phyloP scores from a whole-genome alignment of 2,888 invertebrate genomes.

The Tenthredo mesomela region DNA sequence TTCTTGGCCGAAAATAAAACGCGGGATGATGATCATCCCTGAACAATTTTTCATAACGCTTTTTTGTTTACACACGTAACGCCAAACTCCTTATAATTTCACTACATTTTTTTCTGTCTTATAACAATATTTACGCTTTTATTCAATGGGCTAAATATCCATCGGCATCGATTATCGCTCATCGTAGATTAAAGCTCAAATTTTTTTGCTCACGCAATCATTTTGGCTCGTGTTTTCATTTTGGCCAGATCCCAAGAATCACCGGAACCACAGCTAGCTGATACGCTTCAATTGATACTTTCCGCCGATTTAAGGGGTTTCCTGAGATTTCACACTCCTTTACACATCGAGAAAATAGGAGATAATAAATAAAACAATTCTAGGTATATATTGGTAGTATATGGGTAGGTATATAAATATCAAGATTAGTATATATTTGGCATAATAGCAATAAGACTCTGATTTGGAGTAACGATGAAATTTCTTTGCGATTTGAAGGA shows the following conservation, averaged over 20 bases:
- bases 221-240: not conserved
- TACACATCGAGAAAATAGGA: not conserved
- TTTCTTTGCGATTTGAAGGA: not conserved
- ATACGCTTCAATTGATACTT: slow-evolving; percentile 27
- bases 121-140: not conserved
- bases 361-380: not conserved
- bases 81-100: not conserved
- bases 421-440: not conserved
- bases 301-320: slow-evolving; percentile 38
- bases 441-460: not conserved
- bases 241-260: slow-evolving; percentile 28
- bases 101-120: not conserved
- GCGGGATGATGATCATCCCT: slow-evolving; percentile 16
- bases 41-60: slow-evolving; percentile 37
- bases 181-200: not conserved
- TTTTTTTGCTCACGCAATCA: not conserved
- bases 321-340: slow-evolving; percentile 24
- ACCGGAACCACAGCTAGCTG: slow-evolving; percentile 23
- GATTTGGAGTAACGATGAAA: not conserved
- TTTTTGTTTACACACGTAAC: not conserved
- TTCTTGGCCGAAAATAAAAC: slow-evolving; percentile 20
- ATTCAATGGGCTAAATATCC: not conserved
- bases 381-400: too few species aligned
- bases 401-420: not conserved
- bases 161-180: not conserved